Base-by-base conservation (phyloP, 2,113 vertebrate species). In the Lepisosteus osseus region DNA sequence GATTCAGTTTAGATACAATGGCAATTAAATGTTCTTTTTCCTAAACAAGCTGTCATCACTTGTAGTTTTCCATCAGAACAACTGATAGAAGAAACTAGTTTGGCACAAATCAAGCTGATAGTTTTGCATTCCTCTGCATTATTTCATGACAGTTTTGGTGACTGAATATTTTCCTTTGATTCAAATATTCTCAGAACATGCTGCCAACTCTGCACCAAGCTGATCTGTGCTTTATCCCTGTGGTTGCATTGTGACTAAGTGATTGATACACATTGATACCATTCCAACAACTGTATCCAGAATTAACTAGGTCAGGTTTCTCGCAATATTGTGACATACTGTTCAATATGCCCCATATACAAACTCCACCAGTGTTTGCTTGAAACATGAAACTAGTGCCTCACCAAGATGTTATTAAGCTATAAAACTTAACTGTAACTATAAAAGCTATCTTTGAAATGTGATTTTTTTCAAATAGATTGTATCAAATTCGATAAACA, bases 251-350 rank as follows among this genome's bases (percentile, higher is more conserved):
- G 12, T 84, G 84, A 85, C 78, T 79, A 67, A 80, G 85, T 86
- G 82, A 86, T 86, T 87, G 84, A 84, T 86, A 86, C 84, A 84
- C 81, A 86, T 80, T 87, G 82, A 83, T 86, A 82, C 73, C 75
- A 65, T 79, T 88, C 84, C 84, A 85, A 86, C 80, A 86, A 84
- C 75, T 84, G 81, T 82, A 86, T 74, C 74, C 77, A 84, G 81
- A 85, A 81, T 85, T 83, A 86, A 84, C 74, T 85, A 61, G 80
- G 79, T 64, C 85, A 85, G 74, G 47, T 9, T 51, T 51, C 9
- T 5, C 47, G 2, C 47, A 51, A 51, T 9, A 9, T 51, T 9
- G 5, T 51, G 47, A 51, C 47, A 51, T 51, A 5, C 47, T 51
- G 9, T 5, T 6, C 47, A 51, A 51, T 51, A 51, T 51, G 47